phyloP scores from a whole-genome alignment of 2,113 vertebrate genomes.

The Malurus melanocephalus region DNA sequence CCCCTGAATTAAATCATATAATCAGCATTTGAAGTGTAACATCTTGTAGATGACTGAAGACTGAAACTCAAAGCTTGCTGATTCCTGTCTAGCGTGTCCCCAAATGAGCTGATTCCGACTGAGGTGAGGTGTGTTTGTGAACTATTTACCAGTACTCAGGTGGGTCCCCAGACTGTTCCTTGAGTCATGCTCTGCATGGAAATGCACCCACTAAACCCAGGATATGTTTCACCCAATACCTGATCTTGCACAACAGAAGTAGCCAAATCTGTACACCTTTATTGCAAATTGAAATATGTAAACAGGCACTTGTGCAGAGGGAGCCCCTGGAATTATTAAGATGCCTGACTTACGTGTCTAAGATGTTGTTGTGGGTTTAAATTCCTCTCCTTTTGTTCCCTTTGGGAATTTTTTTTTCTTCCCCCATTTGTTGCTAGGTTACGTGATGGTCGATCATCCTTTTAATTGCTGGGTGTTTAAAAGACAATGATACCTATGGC shows the following conservation, averaged over 20 bases:
- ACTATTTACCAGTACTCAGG: neutral
- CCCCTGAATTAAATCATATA: neutral
- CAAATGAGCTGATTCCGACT: neutral
- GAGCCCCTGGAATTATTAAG: neutral
- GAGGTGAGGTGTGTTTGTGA: neutral
- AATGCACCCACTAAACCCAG: neutral
- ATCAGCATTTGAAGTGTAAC: neutral
- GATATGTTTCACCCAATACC: neutral
- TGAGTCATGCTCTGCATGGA: neutral
- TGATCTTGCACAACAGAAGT: too few relatives aligned
- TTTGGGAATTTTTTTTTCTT: too few relatives aligned
- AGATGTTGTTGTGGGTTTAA: too few relatives aligned
- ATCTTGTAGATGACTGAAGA: neutral
- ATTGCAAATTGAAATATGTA: neutral
- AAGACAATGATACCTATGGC: too few relatives aligned
- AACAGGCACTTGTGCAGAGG: neutral
- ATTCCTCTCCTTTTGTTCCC: too few relatives aligned
- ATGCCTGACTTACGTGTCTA: neutral
- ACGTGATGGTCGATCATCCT: too few relatives aligned
- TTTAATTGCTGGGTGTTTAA: too few relatives aligned
- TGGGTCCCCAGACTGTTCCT: neutral
- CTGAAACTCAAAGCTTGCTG: neutral
- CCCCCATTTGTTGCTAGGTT: too few relatives aligned
- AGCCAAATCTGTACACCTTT: neutral
- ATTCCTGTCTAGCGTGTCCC: neutral